Percentiles rank a stretch among this genome's conserved stretches.
Conservation (phyloP, 1,140 invertebrate genomes). For the Drosophila lacertosa region DNA sequence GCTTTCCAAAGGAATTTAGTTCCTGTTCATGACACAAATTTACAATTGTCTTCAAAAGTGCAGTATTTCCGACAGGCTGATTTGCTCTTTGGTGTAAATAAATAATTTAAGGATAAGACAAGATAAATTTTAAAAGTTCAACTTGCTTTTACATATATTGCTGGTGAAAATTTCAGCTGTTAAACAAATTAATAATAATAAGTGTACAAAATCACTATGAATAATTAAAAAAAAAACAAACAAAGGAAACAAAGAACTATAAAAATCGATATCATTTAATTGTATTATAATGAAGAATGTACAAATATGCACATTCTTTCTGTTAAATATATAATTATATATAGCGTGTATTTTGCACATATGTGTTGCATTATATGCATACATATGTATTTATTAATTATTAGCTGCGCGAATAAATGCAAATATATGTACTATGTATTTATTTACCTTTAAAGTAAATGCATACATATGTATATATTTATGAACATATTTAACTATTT, state of each 20-base stretch:
- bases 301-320: background rate
- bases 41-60: conserved; percentile 34
- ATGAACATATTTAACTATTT: background rate
- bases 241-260: conserved; percentile 13
- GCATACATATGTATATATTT: background rate
- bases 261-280: conserved; percentile 43
- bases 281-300: conserved; percentile 3
- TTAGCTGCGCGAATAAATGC: background rate
- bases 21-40: conserved; percentile 39
- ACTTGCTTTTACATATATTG: background rate
- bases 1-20: conserved; percentile 41
- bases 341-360: too few relatives aligned
- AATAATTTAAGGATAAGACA: conserved; percentile 14
- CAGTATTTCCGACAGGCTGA: conserved; percentile 28
- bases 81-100: conserved; percentile 29
- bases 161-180: background rate
- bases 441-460: background rate
- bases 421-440: conserved; percentile 9
- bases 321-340: conserved; percentile 10
- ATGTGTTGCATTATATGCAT: too few relatives aligned
- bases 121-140: background rate
- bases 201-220: background rate
- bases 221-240: conserved; percentile 16
- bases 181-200: conserved; percentile 1
- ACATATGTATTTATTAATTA: conserved; percentile 1